Evolutionary conservation across 2,888 invertebrate genomes (phyloP).

Genomic region (Acronicta aceris): DNA sequence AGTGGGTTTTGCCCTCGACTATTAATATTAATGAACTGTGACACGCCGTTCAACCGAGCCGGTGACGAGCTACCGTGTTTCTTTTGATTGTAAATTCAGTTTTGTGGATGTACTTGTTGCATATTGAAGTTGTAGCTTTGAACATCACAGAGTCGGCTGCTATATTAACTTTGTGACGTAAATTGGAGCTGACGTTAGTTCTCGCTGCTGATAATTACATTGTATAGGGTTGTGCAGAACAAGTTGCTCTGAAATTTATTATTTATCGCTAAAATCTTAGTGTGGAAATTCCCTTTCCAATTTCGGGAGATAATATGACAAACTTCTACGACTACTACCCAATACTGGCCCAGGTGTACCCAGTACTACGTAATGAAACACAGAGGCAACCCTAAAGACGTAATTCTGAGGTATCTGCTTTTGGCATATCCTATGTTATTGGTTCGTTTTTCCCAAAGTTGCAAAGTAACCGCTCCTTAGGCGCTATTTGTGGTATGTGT

Average conservation of each 20-base stretch:
- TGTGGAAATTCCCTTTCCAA: not conserved
- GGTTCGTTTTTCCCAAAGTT: too few relatives aligned
- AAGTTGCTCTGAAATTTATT: not conserved
- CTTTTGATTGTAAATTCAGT: conserved; percentile 84
- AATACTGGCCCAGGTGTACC: too few relatives aligned
- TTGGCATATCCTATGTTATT: too few relatives aligned
- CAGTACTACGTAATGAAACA: too few relatives aligned
- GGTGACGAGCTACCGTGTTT: conserved; percentile 71
- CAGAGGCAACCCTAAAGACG: too few relatives aligned
- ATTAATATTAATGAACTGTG: conserved; percentile 88
- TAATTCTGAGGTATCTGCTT: too few relatives aligned
- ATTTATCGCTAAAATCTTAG: not conserved
- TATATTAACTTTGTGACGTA: conserved; percentile 37
- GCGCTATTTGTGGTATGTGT: too few relatives aligned
- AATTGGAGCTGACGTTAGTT: conserved; percentile 36
- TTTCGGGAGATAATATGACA: too few relatives aligned
- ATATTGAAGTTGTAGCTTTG: conserved; percentile 63
- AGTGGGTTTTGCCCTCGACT: conserved; percentile 72
- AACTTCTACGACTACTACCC: too few relatives aligned
- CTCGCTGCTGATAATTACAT: conserved; percentile 35
- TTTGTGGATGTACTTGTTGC: conserved; percentile 79
- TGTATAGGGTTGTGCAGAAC: conserved; percentile 9
- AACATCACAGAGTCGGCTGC: conserved; percentile 40
- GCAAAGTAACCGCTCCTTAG: too few relatives aligned
- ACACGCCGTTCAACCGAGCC: conserved; percentile 76